Evolutionary conservation across 2,888 invertebrate genomes (phyloP).

Genomic region (Drosophila hamatofila): DNA sequence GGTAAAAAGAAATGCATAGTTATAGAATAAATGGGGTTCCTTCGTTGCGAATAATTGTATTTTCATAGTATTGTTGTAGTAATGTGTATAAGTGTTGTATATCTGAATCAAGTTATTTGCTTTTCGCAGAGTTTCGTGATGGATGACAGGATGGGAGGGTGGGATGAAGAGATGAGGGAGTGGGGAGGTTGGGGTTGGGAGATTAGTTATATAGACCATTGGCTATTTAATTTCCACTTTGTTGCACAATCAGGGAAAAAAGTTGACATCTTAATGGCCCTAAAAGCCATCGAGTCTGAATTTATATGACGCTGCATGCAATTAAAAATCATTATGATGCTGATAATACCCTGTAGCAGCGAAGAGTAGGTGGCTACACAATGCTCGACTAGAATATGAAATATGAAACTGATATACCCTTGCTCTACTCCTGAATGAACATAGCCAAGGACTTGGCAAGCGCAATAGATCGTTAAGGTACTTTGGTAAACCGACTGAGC

Average conservation of each 20-base stretch:
- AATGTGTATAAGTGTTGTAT: constrained; percentile 80
- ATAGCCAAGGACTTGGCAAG: background rate
- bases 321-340: constrained; percentile 50
- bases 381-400: too few relatives aligned
- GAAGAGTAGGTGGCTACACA: too few relatives aligned
- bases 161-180: background rate
- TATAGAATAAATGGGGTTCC: constrained; percentile 62
- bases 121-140: constrained; percentile 65
- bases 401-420: background rate
- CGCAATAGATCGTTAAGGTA: constrained; percentile 6
- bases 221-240: constrained; percentile 32
- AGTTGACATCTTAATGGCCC: constrained; percentile 27
- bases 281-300: constrained; percentile 2
- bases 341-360: background rate
- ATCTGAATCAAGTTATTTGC: constrained; percentile 76
- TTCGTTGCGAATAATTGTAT: constrained; percentile 43
- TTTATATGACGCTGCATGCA: constrained; percentile 31
- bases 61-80: constrained; percentile 68
- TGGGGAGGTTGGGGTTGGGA: background rate
- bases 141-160: background rate
- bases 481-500: constrained; percentile 39
- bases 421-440: background rate
- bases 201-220: background rate
- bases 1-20: constrained; percentile 54
- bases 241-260: constrained; percentile 24